Conservation (phyloP, 2,113 vertebrate genomes). For the Salvelinus namaycush region DNA sequence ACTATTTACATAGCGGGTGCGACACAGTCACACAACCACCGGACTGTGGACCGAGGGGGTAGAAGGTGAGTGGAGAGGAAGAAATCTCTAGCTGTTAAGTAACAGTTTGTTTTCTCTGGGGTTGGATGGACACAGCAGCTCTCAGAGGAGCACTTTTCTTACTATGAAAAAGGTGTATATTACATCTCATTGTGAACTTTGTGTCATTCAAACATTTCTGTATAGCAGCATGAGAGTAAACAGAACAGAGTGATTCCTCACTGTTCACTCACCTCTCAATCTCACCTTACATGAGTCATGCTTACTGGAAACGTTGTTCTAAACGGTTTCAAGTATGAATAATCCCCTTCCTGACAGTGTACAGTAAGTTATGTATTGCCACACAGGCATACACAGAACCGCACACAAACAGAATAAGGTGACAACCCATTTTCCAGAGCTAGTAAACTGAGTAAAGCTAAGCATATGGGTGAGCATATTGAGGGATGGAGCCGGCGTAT, state of each 20-base stretch:
- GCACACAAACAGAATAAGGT: constrained; percentile 34
- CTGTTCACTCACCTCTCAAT: background rate
- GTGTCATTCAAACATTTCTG: background rate
- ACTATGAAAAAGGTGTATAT: background rate
- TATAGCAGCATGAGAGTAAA: background rate
- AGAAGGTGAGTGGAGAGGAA: constrained; percentile 3
- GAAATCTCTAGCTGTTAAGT: background rate
- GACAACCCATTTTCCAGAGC: constrained; percentile 27
- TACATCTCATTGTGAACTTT: background rate
- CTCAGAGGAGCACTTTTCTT: background rate
- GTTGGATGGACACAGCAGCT: background rate
- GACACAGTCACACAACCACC: constrained; percentile 29
- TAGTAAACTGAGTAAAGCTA: constrained; percentile 13
- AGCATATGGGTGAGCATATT: constrained; percentile 47
- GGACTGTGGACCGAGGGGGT: background rate
- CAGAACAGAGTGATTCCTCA: background rate
- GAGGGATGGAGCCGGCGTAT: constrained; percentile 26
- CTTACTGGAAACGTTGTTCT: background rate
- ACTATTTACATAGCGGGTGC: constrained; percentile 44
- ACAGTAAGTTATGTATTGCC: background rate
- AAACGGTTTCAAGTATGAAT: background rate
- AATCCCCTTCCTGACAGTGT: background rate
- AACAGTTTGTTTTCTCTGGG: background rate
- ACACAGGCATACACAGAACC: constrained; percentile 48
- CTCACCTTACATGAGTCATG: constrained; percentile 2